Evolutionary conservation across 64 coral and sea anemone species (phyloP).

Genomic region (Pocillopora verrucosa): DNA sequence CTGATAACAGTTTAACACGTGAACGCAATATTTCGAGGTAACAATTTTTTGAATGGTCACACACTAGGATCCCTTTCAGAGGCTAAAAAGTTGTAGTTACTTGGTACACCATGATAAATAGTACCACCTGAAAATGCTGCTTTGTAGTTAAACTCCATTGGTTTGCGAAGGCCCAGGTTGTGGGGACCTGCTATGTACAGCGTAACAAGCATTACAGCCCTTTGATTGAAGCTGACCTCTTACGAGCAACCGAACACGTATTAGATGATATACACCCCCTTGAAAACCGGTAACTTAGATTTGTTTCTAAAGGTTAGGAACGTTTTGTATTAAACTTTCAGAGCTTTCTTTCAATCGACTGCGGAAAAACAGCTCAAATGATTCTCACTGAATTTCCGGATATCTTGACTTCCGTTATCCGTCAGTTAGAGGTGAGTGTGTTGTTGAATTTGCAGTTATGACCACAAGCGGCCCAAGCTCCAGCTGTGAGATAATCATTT

Average conservation of each 20-base stretch:
- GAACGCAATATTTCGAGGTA: neutral
- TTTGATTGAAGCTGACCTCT: neutral
- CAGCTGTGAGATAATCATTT: too few species aligned
- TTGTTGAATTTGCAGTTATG: neutral
- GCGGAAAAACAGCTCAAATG: conserved; percentile 78
- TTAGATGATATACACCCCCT: too few species aligned
- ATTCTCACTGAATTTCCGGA: conserved; percentile 86
- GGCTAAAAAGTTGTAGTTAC: neutral
- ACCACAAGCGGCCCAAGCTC: neutral
- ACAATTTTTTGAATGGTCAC: neutral
- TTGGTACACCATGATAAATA: neutral
- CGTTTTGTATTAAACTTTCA: neutral
- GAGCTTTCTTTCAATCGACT: conserved; percentile 84
- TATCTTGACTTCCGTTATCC: conserved; percentile 67
- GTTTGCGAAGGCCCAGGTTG: too few species aligned
- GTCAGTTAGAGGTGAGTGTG: conserved; percentile 49
- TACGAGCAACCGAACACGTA: too few species aligned
- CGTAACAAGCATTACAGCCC: neutral
- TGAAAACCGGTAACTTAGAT: too few species aligned
- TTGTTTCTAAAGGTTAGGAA: neutral
- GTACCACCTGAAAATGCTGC: neutral
- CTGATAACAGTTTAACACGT: neutral
- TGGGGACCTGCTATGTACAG: neutral
- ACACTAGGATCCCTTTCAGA: neutral
- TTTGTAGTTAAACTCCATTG: neutral